Evolutionary conservation across 1,140 invertebrate species (phyloP).

Genomic region (Pygmarrhopalites habei): DNA sequence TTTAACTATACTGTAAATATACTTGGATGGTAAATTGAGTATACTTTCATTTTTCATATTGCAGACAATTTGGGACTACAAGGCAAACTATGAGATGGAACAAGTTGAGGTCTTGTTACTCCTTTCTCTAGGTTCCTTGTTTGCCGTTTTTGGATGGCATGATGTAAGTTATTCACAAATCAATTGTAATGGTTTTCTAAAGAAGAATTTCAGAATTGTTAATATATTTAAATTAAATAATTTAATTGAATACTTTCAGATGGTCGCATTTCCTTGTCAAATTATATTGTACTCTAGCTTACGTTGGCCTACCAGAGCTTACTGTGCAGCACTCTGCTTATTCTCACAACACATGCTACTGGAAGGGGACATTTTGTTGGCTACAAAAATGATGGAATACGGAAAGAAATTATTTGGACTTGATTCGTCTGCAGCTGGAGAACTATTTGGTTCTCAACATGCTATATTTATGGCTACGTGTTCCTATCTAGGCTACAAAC

Average conservation of each 20-base stretch:
- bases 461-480: slow-evolving; percentile 17
- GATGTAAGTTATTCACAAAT: slow-evolving; percentile 12
- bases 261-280: slow-evolving; percentile 25
- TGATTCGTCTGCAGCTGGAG: slow-evolving; percentile 23
- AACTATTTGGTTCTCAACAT: slow-evolving; percentile 24
- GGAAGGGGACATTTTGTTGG: slow-evolving; percentile 17
- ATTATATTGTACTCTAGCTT: slow-evolving; percentile 24
- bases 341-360: slow-evolving; percentile 15
- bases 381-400: slow-evolving; percentile 25
- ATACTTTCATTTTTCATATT: slow-evolving; percentile 9
- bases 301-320: slow-evolving; percentile 27
- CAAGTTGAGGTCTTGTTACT: slow-evolving; percentile 23
- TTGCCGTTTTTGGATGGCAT: slow-evolving; percentile 32
- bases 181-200: slow-evolving; percentile 2
- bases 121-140: slow-evolving; percentile 21
- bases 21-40: too few species aligned
- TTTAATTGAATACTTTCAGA: slow-evolving; percentile 2
- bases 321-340: slow-evolving; percentile 24
- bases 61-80: slow-evolving; percentile 31
- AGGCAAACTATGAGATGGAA: slow-evolving; percentile 32
- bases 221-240: not conserved
- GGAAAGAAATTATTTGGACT: slow-evolving; percentile 21
- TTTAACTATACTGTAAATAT: not conserved
- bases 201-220: too few species aligned
- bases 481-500: slow-evolving; percentile 12